Base-by-base conservation (phyloP, 2,888 invertebrate genomes). In the Drosophila paranaensis region DNA sequence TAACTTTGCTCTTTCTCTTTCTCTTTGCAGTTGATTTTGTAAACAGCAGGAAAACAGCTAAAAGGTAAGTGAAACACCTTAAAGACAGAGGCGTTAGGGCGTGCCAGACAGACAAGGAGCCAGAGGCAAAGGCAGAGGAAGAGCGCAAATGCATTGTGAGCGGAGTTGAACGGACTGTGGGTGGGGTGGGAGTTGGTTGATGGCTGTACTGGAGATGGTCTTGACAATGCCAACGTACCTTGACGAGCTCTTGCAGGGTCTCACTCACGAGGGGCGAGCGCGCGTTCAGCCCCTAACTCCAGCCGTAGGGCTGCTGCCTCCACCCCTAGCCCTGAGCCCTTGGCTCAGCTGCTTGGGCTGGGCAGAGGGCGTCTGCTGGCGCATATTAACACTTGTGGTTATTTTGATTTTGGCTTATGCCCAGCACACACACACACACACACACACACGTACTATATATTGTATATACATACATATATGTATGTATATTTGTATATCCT, bases 401-500 rank as follows among this genome's bases (percentile, higher is more conserved):
- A 71, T 79, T 79, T 77, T 67, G 79, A 79, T 77, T 79, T 71
- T 6, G 67, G 74, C 78, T 77, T 79, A 74, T 68, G 64, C 54
- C 51, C 27, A 16, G 46, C 60, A 60, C 63, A 55, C 54, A 35
- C 42, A 54, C 46, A 33, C 8, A n/a, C n/a, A n/a, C n/a, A n/a
- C n/a, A n/a, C 8, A 39, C 33, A 35, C 10, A 16, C 30, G 14
- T 0, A 20, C 3, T 33, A 9, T 33, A 33, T 4, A 10, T 30
- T 30, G 6, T 6, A 14, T 6, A n/a, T 16, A 6, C 11, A 13
- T 4, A 10, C 33, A 4, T 50, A 6, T 13, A 33, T 13, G 8
- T 48, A 14, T 30, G 10, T 33, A 11, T 48, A n/a, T 30, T 27
- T 13, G 27, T 40, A 37, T 60, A 25, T 51, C 46, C 11, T 14